Base-by-base conservation (phyloP, 2,113 vertebrate genomes). In the Lagopus muta region DNA sequence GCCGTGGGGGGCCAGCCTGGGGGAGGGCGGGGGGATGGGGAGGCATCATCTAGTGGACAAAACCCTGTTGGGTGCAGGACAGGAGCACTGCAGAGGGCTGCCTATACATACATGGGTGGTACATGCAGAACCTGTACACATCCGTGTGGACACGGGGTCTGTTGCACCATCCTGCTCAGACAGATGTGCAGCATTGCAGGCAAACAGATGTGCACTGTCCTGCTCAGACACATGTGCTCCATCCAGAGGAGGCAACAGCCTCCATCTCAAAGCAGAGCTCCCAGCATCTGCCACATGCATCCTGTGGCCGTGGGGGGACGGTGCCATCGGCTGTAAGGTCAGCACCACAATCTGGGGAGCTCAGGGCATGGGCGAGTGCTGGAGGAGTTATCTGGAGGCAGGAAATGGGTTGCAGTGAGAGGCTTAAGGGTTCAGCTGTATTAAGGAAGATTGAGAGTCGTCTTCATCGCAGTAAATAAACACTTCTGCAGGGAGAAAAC, bases 1-100 rank as follows among this genome's bases (percentile, higher is more conserved):
- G 45, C 20, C 2, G 0, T 1, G 50, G 40, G 71, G n/a, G 24
- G 2, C 1, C 17, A 1, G 42, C 2, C 6, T 20, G 1, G 79
- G 48, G 2, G 6, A 38, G 34, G 11, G 48, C 11, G 48, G 21
- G 12, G 1, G 79, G 19, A 7, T 57, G 42, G 42, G 30, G 21
- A 48, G 1, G 79, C 21, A 7, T 57, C 14, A 2, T 36, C 57
- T 55, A 8, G 1, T 43, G 3, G 7, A 47, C 54, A 57, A 57
- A 36, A n/a, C 32, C 32, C 18, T 14, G 11, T 13, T 40, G 61
- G 38, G 61, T 11, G 36, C 36, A 27, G 36, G 60, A 34, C 30
- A 18, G 50, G 50, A 34, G 58, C 52, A 1, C 4, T 1, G 52
- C 0, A 0, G 10, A 60, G 66, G 69, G 60, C 27, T 71, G 70